Evolutionary conservation across 2,113 vertebrate species (phyloP).

Genomic region (Microcebus tavaratra): DNA sequence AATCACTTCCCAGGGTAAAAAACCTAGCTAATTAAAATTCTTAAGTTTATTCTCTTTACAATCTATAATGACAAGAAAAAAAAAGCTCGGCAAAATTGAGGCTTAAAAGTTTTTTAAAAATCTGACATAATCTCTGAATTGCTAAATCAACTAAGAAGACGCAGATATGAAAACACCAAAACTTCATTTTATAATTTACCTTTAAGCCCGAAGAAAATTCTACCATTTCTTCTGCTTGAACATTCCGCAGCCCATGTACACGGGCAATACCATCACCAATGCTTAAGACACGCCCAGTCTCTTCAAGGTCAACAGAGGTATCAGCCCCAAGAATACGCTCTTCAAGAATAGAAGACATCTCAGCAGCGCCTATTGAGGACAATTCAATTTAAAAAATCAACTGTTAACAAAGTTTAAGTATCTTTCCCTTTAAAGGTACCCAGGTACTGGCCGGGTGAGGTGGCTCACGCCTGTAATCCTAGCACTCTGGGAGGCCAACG

Average conservation of each 20-base stretch:
- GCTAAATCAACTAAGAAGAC: neutral
- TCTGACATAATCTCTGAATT: neutral
- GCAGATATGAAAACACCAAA: neutral
- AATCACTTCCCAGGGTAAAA: neutral
- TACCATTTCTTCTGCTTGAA: constrained; percentile 99
- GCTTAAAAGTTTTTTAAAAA: neutral
- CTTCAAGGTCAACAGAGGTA: constrained; percentile 94
- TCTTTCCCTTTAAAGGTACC: neutral
- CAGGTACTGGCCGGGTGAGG: neutral
- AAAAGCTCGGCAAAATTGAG: neutral
- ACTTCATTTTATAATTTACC: constrained; percentile 80
- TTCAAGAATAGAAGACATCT: constrained; percentile 98
- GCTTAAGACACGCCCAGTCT: constrained; percentile 97
- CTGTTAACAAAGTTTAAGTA: neutral
- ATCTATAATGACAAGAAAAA: neutral
- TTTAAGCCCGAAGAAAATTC: constrained; percentile 99
- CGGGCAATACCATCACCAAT: constrained; percentile 99
- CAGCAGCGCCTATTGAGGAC: constrained; percentile 90
- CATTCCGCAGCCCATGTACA: constrained; percentile 96
- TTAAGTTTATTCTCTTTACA: neutral
- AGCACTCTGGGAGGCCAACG: too few species aligned
- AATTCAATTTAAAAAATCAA: neutral
- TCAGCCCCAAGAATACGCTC: constrained; percentile 97
- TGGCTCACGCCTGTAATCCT: too few species aligned
- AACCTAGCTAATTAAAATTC: neutral